These are phyloP conservation scores for Lucilia cuprina DNA, from an alignment of 1,140 invertebrate genomes.

Conservation along the genomic window DNA sequence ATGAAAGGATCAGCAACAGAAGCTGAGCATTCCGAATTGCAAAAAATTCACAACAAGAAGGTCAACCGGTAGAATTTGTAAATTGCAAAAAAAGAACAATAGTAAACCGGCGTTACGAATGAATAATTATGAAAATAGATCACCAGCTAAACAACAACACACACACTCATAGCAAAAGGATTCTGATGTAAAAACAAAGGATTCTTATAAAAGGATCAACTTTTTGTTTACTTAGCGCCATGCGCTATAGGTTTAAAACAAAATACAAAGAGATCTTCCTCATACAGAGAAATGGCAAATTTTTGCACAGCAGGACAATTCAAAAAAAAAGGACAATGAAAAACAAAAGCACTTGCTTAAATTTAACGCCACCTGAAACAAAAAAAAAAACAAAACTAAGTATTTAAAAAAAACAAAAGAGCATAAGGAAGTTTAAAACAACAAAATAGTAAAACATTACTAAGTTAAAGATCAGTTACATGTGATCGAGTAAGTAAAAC, in stretches of 20 bases:
- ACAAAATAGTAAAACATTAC: background rate
- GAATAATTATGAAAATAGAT: conserved; percentile 33
- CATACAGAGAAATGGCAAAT: background rate
- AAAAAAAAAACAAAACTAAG: background rate
- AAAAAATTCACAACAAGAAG: background rate
- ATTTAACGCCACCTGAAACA: conserved; percentile 28
- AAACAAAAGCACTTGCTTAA: conserved; percentile 22
- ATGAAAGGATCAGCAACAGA: conserved; percentile 12
- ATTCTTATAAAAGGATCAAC: conserved; percentile 7
- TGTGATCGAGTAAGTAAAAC: background rate
- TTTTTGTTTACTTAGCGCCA: conserved; percentile 28
- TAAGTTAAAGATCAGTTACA: background rate
- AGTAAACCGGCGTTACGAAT: conserved; percentile 25
- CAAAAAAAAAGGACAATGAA: background rate
- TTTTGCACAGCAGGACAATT: conserved; percentile 12
- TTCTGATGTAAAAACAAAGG: background rate
- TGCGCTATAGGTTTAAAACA: background rate
- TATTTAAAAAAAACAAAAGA: background rate
- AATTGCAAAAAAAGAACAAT: conserved; percentile 17
- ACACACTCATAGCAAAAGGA: background rate
- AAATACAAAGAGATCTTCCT: background rate
- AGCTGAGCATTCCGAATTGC: conserved; percentile 29
- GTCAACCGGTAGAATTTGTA: background rate
- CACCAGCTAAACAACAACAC: background rate
- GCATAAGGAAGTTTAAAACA: background rate